Evolutionary conservation across 2,113 vertebrate species (phyloP), one percentile per base, ranked within the genome.

Genomic region (Semicossyphus pulcher): DNA sequence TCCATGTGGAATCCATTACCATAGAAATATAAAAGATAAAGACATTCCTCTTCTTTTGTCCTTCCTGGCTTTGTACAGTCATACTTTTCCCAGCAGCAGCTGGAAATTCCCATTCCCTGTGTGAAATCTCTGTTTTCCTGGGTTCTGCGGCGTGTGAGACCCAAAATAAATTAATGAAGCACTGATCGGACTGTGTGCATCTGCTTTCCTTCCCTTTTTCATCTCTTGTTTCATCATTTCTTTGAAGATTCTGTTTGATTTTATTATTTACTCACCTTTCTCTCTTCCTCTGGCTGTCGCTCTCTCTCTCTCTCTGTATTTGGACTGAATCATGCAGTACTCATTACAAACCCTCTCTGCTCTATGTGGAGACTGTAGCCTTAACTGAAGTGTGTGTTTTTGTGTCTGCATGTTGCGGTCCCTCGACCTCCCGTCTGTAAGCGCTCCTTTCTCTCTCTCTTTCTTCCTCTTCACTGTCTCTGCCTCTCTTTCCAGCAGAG

Each of bases 161-260:
- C 66, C 41, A 10, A 45, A 31, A 65, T 72, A 44, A 56, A 77
- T 72, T 53, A 73, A 80, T 67, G 34, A 86, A 77, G 69, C 34
- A 32, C 42, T 21, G 69, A 49, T 67, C 59, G n/a, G 53, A 37
- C 41, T 76, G 44, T 41, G 0, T 56, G 41, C 6, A 47, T 60
- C 47, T 70, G 60, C 44, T 47, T 32, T 25, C 60, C 59, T 48
- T 12, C 31, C 25, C 34, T 23, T 67, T 68, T n/a, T 7, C n/a
- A 18, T 71, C 29, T 53, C 39, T 56, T 61, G 58, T 69, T 70
- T 75, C 25, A 37, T 61, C 41, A 29, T 54, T 60, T 77, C 54
- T 62, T 72, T 58, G 74, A 70, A 78, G 25, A 73, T 64, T 79
- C 48, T 73, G 65, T 87, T 81, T 75, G 69, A 72, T 79, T 80